A percentile compares a stretch with the other conserved stretches of the same genome.
These are phyloP conservation scores for Amphipoea oculea DNA, from an alignment of 2,888 invertebrate genomes.

Conservation along the genomic window DNA sequence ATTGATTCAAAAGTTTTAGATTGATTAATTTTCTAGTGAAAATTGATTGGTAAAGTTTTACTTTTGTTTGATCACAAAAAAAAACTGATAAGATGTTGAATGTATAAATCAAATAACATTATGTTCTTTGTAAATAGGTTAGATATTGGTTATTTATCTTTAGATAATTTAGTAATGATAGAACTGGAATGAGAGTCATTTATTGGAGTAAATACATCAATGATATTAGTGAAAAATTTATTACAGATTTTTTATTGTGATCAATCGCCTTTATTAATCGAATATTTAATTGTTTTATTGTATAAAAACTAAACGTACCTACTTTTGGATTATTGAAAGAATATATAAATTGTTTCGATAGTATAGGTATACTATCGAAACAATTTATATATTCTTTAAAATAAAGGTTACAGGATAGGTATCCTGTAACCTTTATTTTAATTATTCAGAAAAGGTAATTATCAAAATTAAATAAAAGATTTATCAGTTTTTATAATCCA, in stretches of 20 bases:
- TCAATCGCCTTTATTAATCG: constrained; percentile 4
- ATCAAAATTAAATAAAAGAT: too few relatives aligned
- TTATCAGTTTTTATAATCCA: neutral
- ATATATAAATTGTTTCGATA: neutral
- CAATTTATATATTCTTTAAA: too few relatives aligned
- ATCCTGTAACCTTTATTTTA: neutral
- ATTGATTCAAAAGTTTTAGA: neutral
- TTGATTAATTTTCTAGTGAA: neutral
- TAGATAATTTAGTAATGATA: neutral
- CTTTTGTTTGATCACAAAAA: neutral
- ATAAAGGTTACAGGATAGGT: too few relatives aligned
- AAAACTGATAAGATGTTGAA: neutral
- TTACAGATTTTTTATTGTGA: constrained; percentile 12
- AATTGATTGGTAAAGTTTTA: neutral
- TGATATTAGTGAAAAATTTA: neutral
- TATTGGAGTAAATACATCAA: neutral
- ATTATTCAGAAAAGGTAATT: neutral
- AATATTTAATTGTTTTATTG: neutral
- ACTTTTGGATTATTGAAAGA: neutral
- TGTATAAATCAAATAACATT: neutral
- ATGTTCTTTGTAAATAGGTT: constrained; percentile 5
- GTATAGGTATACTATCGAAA: too few relatives aligned
- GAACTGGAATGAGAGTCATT: neutral
- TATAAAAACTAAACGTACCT: neutral
- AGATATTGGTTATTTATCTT: neutral